A percentile compares a stretch with the other conserved stretches of the same genome.
Conservation (phyloP, 2,888 invertebrate species). For the Nebria brevicollis region DNA sequence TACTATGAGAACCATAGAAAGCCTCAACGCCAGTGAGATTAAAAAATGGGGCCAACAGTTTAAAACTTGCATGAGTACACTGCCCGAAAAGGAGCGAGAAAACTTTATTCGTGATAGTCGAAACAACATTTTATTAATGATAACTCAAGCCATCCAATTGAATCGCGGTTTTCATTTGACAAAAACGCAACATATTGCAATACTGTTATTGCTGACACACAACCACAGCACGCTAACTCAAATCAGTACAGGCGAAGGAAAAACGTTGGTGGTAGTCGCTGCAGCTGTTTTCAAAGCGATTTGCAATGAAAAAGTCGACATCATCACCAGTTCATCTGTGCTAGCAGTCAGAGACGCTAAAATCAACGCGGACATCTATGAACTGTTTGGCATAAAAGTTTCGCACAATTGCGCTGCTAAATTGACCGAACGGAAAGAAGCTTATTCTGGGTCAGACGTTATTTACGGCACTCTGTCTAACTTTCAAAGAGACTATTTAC, state of each 20-base stretch:
- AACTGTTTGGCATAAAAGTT: conserved; percentile 53
- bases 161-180: conserved; percentile 50
- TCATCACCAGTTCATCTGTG: conserved; percentile 57
- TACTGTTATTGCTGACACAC: conserved; percentile 50
- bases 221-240: conserved; percentile 53
- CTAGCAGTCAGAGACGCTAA: conserved; percentile 56
- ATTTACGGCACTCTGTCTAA: conserved; percentile 57
- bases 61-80: neutral
- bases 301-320: conserved; percentile 54
- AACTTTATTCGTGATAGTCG: conserved; percentile 13
- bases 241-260: conserved; percentile 60
- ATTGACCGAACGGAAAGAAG: conserved; percentile 50
- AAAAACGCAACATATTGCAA: conserved; percentile 53
- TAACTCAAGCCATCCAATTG: conserved; percentile 49
- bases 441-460: conserved; percentile 52
- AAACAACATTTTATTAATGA: conserved; percentile 42
- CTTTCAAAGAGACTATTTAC: conserved; percentile 57
- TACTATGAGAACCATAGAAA: neutral
- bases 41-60: conserved; percentile 11
- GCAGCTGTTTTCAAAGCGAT: conserved; percentile 55
- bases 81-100: conserved; percentile 13
- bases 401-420: conserved; percentile 54
- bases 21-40: conserved; percentile 31
- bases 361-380: conserved; percentile 51
- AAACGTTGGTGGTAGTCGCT: conserved; percentile 57